Evolutionary conservation across 2,888 invertebrate genomes (phyloP).

Genomic region (Strigamia crassipes): DNA sequence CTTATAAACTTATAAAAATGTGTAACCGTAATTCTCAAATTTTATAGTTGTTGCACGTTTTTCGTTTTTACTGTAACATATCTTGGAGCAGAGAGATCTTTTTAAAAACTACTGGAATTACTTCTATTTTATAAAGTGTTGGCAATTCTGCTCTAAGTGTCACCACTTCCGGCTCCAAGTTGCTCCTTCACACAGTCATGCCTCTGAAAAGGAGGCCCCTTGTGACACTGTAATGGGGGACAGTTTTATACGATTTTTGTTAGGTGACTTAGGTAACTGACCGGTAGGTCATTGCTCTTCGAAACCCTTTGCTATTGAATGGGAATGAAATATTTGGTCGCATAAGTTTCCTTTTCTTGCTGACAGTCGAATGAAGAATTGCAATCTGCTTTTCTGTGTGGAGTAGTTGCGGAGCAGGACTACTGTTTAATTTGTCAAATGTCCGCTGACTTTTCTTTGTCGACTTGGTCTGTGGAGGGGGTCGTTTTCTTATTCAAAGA

Average conservation of each 20-base stretch:
- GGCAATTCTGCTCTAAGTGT: constrained; percentile 14
- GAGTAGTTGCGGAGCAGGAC: constrained; percentile 30
- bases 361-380: constrained; percentile 38
- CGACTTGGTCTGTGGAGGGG: constrained; percentile 35
- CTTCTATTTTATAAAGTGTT: constrained; percentile 3
- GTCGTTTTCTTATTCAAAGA: constrained; percentile 30
- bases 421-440: constrained; percentile 42
- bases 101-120: not conserved
- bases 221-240: constrained; percentile 38
- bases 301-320: constrained; percentile 34
- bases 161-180: constrained; percentile 26
- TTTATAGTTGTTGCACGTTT: no score
- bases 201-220: constrained; percentile 34
- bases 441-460: constrained; percentile 42
- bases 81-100: no score
- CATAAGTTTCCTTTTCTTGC: constrained; percentile 27
- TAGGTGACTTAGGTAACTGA: constrained; percentile 38
- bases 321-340: constrained; percentile 37
- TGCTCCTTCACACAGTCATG: constrained; percentile 35
- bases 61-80: no score
- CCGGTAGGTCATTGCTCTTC: constrained; percentile 38
- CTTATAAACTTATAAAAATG: no score
- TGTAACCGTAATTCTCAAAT: no score
- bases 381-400: constrained; percentile 27
- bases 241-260: constrained; percentile 23